Conservation (phyloP, 2,888 invertebrate species). For the Arge pagana region DNA sequence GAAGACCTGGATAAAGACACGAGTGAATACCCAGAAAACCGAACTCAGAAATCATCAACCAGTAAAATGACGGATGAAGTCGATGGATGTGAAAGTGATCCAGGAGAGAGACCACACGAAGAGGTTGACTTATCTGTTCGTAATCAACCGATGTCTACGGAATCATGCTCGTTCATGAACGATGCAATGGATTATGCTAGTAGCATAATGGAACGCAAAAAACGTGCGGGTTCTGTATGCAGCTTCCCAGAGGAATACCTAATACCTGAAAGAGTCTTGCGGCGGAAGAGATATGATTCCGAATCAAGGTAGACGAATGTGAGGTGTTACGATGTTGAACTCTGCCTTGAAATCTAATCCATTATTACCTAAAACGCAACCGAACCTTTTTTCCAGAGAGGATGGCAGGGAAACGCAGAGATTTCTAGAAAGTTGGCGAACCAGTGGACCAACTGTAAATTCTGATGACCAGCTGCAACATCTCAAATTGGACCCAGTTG, state of each 20-base stretch:
- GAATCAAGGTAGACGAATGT: constrained; percentile 29
- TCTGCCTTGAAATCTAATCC: constrained; percentile 6
- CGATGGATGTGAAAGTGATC: constrained; percentile 20
- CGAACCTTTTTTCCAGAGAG: constrained; percentile 28
- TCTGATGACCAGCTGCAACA: constrained; percentile 27
- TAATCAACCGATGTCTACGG: not conserved
- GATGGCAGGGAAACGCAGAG: constrained; percentile 27
- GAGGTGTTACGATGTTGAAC: not conserved
- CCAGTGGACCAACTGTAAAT: constrained; percentile 18
- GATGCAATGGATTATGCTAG: constrained; percentile 26
- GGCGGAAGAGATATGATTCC: constrained; percentile 27
- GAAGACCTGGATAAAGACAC: too few species aligned
- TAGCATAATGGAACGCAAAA: constrained; percentile 24
- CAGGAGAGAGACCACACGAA: not conserved
- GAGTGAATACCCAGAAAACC: too few species aligned
- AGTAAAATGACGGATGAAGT: too few species aligned
- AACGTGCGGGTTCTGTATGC: constrained; percentile 35
- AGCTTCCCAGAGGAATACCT: constrained; percentile 36
- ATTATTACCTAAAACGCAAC: not conserved
- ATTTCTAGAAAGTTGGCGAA: constrained; percentile 24
- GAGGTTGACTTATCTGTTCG: too few species aligned
- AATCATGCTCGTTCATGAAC: constrained; percentile 35
- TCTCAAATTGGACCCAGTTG: constrained; percentile 24
- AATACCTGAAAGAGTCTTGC: constrained; percentile 18
- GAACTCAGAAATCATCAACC: too few species aligned